Conservation (phyloP, 1,140 invertebrate genomes). For the Zaprionus taronus region DNA sequence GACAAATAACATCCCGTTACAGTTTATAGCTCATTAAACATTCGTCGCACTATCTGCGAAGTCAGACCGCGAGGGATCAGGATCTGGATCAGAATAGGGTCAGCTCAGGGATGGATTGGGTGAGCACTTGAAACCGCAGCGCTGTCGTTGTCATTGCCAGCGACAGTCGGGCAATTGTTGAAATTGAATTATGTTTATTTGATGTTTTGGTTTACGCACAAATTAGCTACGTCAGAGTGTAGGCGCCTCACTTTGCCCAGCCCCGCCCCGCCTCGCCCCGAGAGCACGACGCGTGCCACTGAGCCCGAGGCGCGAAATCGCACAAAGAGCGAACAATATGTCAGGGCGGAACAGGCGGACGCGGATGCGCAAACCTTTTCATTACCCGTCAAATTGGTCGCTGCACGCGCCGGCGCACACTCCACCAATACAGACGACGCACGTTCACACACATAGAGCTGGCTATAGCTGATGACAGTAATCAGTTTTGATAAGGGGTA, state of each 20-base stretch:
- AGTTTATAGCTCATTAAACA: slow-evolving; percentile 71
- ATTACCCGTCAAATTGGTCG: slow-evolving; percentile 77
- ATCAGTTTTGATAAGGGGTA: slow-evolving; percentile 76
- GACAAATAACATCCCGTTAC: slow-evolving; percentile 40
- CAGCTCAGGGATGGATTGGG: slow-evolving; percentile 11
- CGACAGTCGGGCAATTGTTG: slow-evolving; percentile 66
- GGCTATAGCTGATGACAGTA: slow-evolving; percentile 73
- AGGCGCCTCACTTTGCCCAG: neutral
- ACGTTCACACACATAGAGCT: neutral
- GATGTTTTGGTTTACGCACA: slow-evolving; percentile 81
- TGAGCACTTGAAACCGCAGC: slow-evolving; percentile 66
- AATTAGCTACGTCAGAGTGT: slow-evolving; percentile 79
- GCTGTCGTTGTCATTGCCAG: slow-evolving; percentile 48
- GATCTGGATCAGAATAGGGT: slow-evolving; percentile 5
- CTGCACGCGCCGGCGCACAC: slow-evolving; percentile 75
- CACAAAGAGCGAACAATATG: slow-evolving; percentile 72
- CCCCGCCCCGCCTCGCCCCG: slow-evolving; percentile 38
- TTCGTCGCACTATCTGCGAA: slow-evolving; percentile 31
- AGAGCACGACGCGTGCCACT: slow-evolving; percentile 62
- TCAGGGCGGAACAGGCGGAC: slow-evolving; percentile 44
- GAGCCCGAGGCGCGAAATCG: slow-evolving; percentile 78
- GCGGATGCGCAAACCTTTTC: slow-evolving; percentile 81
- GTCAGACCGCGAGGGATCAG: neutral
- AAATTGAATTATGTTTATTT: slow-evolving; percentile 84
- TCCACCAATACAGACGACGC: slow-evolving; percentile 37